Base-by-base conservation (phyloP, 2,888 invertebrate species). In the Drosophila macrospina region DNA sequence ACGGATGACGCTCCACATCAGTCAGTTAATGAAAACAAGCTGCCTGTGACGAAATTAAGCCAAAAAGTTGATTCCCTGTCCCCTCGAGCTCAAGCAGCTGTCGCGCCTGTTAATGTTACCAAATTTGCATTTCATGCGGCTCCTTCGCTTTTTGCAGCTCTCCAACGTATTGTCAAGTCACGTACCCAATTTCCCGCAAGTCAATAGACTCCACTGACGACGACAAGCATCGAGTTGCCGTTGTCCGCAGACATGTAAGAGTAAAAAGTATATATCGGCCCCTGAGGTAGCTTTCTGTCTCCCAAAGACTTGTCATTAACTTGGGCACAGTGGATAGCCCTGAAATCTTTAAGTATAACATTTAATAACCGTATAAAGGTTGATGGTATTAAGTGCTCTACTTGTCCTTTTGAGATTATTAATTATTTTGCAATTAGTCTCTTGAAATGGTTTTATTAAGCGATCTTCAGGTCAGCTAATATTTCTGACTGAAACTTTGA, bases 1-100 rank as follows among this genome's bases (percentile, higher is more conserved):
- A 30, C 42, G 28, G 24, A 45, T 30, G 55, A 26, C 36, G 63
- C 75, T 65, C 56, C 79, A 71, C 66, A 74, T 67, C 78, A 80
- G 86, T 83, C 75, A 86, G 88, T 88, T 88, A 83, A 83, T 88
- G 88, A 86, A 88, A 88, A 88, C 80, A 86, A 80, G 88, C 86
- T 77, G 88, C 74, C 68, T 66, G 67, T 71, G 84, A 80, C 80
- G 74, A 80, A 74, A 74, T 71, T 72, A 77, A 79, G 77, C 70
- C 70, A 52, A 44, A 75, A 69, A 57, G 30, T 57, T 76, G 32
- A 52, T 37, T 62, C 63, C 24, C 20, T 24, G 10, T 16, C 24
- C 11, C 48, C 15, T 26, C 24, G 39, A 48, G 50, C 15, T 26
- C 24, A 45, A 48, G 50, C 78, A 74, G 74, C 78, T 74, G 74